These are phyloP conservation scores for Chaetodon trifascialis DNA, from an alignment of 2,113 vertebrate species.

Conservation along the genomic window DNA sequence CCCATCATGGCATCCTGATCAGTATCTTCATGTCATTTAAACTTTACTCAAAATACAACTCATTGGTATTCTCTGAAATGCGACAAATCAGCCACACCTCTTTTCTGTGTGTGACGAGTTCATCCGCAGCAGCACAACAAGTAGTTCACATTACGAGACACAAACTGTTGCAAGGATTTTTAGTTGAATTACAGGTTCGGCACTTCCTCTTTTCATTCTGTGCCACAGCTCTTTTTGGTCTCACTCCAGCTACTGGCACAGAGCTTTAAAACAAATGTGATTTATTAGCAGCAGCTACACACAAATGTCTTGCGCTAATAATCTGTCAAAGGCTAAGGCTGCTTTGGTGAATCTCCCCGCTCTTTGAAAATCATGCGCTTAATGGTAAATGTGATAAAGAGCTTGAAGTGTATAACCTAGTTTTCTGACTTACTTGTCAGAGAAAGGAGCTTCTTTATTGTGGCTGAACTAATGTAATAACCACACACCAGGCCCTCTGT, in stretches of 20 bases:
- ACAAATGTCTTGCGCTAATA: not conserved
- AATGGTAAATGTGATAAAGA: slow-evolving; percentile 44
- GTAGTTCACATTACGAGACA: not conserved
- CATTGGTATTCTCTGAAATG: not conserved
- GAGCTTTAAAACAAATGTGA: slow-evolving; percentile 29
- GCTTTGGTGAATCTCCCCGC: not conserved
- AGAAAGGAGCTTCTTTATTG: slow-evolving; percentile 32
- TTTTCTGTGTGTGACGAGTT: not conserved
- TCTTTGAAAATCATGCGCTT: slow-evolving; percentile 33
- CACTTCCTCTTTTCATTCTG: slow-evolving; percentile 39
- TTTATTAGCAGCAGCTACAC: not conserved
- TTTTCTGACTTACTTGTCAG: slow-evolving; percentile 20
- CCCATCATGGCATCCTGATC: slow-evolving; percentile 26
- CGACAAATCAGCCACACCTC: not conserved
- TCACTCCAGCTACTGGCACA: not conserved
- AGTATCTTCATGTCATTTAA: slow-evolving; percentile 27
- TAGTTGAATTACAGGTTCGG: slow-evolving; percentile 10
- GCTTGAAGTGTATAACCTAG: slow-evolving; percentile 37
- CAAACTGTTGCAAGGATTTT: slow-evolving; percentile 10
- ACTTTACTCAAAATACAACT: not conserved
- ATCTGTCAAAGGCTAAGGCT: slow-evolving; percentile 2
- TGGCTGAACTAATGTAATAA: slow-evolving; percentile 23
- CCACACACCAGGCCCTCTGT: slow-evolving; percentile 55
- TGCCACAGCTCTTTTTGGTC: slow-evolving; percentile 7
- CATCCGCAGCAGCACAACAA: not conserved